Evolutionary conservation across 37 sponge, comb jelly and placozoan species (phyloP).

Genomic region (Aplysina aerophoba): DNA sequence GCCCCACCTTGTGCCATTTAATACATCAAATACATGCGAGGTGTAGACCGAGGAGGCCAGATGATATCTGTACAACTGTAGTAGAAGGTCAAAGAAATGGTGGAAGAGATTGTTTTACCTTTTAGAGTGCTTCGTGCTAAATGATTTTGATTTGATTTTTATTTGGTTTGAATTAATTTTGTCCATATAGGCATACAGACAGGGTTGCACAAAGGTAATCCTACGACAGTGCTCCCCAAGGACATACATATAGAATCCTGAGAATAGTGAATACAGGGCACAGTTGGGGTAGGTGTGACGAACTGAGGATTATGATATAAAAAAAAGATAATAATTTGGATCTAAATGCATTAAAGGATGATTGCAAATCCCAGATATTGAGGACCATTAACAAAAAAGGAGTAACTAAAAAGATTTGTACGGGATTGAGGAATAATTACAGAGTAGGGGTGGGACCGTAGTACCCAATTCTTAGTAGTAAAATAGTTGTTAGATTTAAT

Average conservation of each 20-base stretch:
- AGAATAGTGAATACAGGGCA: too few species aligned
- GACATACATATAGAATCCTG: too few species aligned
- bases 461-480: neutral
- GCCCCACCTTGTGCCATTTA: conserved; percentile 40
- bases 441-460: neutral
- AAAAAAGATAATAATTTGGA: neutral
- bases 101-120: conserved; percentile 48
- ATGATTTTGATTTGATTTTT: too few species aligned
- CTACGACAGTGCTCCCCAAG: too few species aligned
- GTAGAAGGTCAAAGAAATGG: conserved; percentile 45
- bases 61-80: conserved; percentile 34
- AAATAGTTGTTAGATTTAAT: neutral
- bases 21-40: conserved; percentile 51
- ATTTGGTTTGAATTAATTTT: too few species aligned
- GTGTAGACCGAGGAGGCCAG: conserved; percentile 49
- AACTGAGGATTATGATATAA: too few species aligned
- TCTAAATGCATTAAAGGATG: neutral
- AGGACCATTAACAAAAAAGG: conserved; percentile 2
- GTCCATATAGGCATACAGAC: too few species aligned
- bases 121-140: conserved; percentile 31
- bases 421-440: conserved; percentile 7
- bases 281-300: too few species aligned
- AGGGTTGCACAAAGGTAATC: too few species aligned
- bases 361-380: neutral
- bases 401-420: neutral